phyloP scores from a whole-genome alignment of 1,140 invertebrate genomes.

The Diuraphis noxia region DNA sequence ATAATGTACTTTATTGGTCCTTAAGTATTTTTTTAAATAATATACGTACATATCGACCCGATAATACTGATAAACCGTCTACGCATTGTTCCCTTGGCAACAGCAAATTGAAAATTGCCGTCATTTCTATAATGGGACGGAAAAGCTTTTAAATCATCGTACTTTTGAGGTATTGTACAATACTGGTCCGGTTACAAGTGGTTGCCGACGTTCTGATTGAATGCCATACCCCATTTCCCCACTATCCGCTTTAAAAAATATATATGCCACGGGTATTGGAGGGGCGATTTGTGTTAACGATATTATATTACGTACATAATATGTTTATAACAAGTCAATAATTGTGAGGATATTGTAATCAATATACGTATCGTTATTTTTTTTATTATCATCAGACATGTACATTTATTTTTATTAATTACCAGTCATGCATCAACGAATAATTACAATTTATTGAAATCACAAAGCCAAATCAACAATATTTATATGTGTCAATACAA shows the following conservation, averaged over 20 bases:
- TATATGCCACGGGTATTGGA: not conserved
- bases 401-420: not conserved
- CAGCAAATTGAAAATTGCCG: constrained; percentile 49
- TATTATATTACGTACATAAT: not conserved
- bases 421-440: not conserved
- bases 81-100: constrained; percentile 49
- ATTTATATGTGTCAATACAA: not conserved
- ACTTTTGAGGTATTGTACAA: constrained; percentile 13
- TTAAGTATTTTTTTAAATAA: constrained; percentile 16
- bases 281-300: not conserved
- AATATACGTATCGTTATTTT: not conserved
- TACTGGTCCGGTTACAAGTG: constrained; percentile 29
- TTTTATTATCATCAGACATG: not conserved
- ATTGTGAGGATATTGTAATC: not conserved
- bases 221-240: not conserved
- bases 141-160: constrained; percentile 52
- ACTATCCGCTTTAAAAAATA: not conserved
- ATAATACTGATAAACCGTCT: constrained; percentile 46
- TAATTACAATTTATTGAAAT: not conserved
- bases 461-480: not conserved
- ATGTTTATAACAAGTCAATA: not conserved
- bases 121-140: constrained; percentile 40
- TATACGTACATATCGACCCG: constrained; percentile 11
- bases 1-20: not conserved
- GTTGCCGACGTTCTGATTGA: constrained; percentile 21